Evolutionary conservation across 2,888 invertebrate species (phyloP).

Genomic region (Ceramica pisi): DNA sequence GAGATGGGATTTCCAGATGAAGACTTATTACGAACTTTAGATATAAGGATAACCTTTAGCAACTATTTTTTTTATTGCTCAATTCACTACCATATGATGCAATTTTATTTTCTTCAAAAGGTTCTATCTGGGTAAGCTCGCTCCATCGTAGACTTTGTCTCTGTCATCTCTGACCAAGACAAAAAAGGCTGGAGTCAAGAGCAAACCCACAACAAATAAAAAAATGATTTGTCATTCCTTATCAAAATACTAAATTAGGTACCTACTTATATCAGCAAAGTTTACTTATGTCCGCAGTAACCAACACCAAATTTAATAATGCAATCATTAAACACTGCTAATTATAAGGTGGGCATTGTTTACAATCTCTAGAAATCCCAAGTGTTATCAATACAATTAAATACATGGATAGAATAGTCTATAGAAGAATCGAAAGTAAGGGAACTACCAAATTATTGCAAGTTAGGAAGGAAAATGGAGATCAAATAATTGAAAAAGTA

Average conservation of each 20-base stretch:
- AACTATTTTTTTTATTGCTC: neutral
- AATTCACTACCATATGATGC: neutral
- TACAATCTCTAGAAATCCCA: slow-evolving; percentile 41
- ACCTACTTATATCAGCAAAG: no score
- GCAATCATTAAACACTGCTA: no score
- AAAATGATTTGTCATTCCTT: neutral
- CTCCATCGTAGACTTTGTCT: no score
- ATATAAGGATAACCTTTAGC: slow-evolving; percentile 1
- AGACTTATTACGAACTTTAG: neutral
- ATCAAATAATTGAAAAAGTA: neutral
- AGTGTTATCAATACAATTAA: slow-evolving; percentile 29
- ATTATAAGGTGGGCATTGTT: no score
- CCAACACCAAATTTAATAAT: neutral
- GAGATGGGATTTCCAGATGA: slow-evolving; percentile 42
- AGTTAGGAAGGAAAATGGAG: neutral
- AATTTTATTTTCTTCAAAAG: no score
- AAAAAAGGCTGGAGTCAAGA: no score
- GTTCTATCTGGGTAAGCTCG: no score
- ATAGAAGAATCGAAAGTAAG: slow-evolving; percentile 37
- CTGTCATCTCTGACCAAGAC: no score
- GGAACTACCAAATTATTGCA: slow-evolving; percentile 55
- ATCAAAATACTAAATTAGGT: neutral
- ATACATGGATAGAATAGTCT: slow-evolving; percentile 37
- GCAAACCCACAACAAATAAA: no score
- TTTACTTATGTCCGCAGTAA: neutral